Evolutionary conservation across 2,797 vertebrate species (phyloP).

Genomic region (Neopelma chrysocephalum): DNA sequence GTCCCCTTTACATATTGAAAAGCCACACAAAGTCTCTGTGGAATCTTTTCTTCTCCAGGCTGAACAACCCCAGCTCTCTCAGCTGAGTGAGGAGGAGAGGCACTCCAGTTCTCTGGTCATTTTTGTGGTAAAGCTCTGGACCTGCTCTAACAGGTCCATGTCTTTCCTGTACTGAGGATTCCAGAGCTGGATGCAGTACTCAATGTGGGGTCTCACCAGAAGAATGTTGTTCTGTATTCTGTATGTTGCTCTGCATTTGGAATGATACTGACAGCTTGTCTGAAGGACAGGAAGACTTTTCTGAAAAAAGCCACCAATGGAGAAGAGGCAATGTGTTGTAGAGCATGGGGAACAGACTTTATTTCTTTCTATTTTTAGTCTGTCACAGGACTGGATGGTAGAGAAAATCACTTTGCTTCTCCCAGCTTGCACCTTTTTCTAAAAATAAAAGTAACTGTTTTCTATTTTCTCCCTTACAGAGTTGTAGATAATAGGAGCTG

Average conservation of each 20-base stretch:
- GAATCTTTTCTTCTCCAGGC: neutral
- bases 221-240: neutral
- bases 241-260: neutral
- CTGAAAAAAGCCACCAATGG: neutral
- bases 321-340: neutral
- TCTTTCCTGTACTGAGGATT: neutral
- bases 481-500: neutral
- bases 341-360: neutral
- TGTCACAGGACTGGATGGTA: neutral
- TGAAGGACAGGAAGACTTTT: neutral
- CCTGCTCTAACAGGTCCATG: neutral
- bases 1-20: neutral
- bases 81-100: neutral
- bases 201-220: neutral
- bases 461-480: neutral
- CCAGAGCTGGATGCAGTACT: neutral
- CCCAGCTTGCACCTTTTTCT: neutral
- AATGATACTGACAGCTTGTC: neutral
- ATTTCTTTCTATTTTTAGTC: neutral
- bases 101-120: neutral
- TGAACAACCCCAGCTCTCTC: neutral
- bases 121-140: neutral
- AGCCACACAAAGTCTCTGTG: neutral
- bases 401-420: neutral
- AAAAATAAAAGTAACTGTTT: neutral